A percentile compares a stretch with the other conserved stretches of the same genome.
phyloP scores from a whole-genome alignment of 2,888 invertebrate genomes.

The Ennomos quercinarius region DNA sequence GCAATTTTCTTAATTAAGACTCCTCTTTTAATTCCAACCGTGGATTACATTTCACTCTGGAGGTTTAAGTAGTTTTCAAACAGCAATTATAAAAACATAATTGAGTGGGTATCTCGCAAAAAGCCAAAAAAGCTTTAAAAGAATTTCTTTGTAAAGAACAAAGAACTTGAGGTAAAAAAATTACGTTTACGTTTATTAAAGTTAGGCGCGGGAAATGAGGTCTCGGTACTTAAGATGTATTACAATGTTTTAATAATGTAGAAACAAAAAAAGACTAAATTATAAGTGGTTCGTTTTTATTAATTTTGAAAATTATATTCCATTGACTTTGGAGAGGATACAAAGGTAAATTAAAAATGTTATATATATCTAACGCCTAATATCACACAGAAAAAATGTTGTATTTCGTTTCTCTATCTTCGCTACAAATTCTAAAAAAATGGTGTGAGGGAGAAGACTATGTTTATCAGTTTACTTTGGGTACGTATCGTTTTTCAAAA shows the following conservation, averaged over 20 bases:
- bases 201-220: not conserved
- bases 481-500: too few species aligned
- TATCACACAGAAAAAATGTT: too few species aligned
- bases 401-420: too few species aligned
- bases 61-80: slow-evolving; percentile 19
- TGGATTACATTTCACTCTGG: slow-evolving; percentile 19
- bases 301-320: too few species aligned
- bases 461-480: too few species aligned
- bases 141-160: slow-evolving; percentile 2
- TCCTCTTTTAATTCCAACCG: slow-evolving; percentile 24
- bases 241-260: not conserved
- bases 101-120: slow-evolving; percentile 6
- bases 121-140: slow-evolving; percentile 2
- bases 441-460: too few species aligned
- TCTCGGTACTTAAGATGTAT: not conserved
- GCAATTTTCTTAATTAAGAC: slow-evolving; percentile 34
- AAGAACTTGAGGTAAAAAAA: slow-evolving; percentile 6
- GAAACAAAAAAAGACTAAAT: too few species aligned
- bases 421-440: too few species aligned
- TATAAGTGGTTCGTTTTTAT: too few species aligned
- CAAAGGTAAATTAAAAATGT: too few species aligned
- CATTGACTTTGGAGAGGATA: too few species aligned
- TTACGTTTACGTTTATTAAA: slow-evolving; percentile 7
- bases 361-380: too few species aligned
- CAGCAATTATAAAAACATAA: slow-evolving; percentile 16